These are phyloP conservation scores for Passer domesticus DNA, from an alignment of 2,113 vertebrate genomes.

Conservation along the genomic window DNA sequence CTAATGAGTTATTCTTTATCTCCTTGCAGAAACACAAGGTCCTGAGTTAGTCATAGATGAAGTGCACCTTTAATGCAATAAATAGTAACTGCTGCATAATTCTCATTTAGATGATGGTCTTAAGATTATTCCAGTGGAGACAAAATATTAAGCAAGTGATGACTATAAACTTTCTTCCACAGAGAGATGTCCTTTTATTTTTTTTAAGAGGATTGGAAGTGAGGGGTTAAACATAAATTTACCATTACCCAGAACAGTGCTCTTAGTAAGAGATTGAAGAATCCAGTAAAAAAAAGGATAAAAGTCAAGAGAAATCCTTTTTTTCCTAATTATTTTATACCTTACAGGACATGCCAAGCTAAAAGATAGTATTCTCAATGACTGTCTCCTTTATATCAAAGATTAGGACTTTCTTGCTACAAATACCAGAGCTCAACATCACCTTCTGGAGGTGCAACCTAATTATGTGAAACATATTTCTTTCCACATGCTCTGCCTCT, in stretches of 20 bases:
- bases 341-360: not conserved
- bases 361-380: not conserved
- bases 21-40: not conserved
- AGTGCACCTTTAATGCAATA: not conserved
- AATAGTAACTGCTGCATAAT: not conserved
- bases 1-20: not conserved
- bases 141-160: not conserved
- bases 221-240: not conserved
- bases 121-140: not conserved
- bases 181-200: not conserved
- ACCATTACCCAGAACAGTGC: not conserved
- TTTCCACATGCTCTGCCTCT: not conserved
- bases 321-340: not conserved
- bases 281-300: not conserved
- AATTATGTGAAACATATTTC: not conserved
- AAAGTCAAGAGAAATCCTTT: not conserved
- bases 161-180: not conserved
- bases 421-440: not conserved
- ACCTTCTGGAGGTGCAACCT: accelerated
- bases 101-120: not conserved
- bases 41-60: not conserved
- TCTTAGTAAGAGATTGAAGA: not conserved
- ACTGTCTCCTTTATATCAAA: not conserved
- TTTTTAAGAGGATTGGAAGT: not conserved
- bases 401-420: not conserved